Base-by-base conservation (phyloP, 2,888 invertebrate genomes). In the Lagria hirta region DNA sequence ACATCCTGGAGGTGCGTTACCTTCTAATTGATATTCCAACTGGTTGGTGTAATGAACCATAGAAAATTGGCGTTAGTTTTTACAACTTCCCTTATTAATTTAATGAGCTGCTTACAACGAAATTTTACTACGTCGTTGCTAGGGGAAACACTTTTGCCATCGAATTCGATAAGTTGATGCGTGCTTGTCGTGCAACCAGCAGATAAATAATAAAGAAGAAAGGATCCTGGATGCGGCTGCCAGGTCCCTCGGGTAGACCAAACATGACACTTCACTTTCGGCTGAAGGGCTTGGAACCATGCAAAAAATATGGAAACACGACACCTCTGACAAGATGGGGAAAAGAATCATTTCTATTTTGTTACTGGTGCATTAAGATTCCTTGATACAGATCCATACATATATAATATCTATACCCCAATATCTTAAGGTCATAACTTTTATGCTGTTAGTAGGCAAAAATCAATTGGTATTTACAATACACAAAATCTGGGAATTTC, bases 181-280 rank as follows among this genome's bases (percentile, higher is more conserved):
- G 55, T 50, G 57, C 54, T 54, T 55, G 48, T 57, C 54, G 56
- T 55, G 55, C 56, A 49, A 54, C 56, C 53, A 49, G 48, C 57
- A 55, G 58, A 58, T 63, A 58, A 62, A 62, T 63, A 63, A 62
- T 61, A 61, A 59, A 61, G 49, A 51, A 51, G 43, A 50, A 51
- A 47, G 44, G 53, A 50, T 49, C 54, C 30, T 56, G 52, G 53
- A 53, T 55, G 49, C 51, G 54, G 56, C 34, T 27, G 35, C 20
- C 50, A 51, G 45, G 55, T 65, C 68, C 67, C 58, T 51, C 58
- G 65, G 63, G 62, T 60, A 47, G 54, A 58, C 56, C 62, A 62
- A 65, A 72, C 70, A 71, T 65, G 72, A 71, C 70, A 71, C 71
- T 70, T 67, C 68, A 70, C 70, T 71, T 69, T 69, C 60, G 60